Conservation (phyloP, 2,113 vertebrate genomes). For the Taxidea taxus region DNA sequence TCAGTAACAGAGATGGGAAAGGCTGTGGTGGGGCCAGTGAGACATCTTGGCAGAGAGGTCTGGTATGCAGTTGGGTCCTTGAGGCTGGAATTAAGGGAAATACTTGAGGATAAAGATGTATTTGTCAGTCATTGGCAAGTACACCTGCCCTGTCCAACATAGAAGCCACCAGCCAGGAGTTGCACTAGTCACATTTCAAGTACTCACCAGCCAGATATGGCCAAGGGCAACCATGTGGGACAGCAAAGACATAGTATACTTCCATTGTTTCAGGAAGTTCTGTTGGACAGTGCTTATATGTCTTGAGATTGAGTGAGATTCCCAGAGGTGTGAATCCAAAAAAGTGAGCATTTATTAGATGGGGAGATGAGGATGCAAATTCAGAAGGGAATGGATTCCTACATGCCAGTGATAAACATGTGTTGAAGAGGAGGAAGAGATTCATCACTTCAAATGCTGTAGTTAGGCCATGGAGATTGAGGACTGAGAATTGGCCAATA, state of each 20-base stretch:
- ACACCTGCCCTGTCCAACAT: neutral
- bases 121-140: neutral
- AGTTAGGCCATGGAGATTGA: neutral
- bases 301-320: neutral
- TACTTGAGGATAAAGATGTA: neutral
- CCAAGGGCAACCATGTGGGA: neutral
- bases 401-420: neutral
- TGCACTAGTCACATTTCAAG: neutral
- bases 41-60: neutral
- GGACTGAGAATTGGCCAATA: neutral
- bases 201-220: neutral
- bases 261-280: neutral
- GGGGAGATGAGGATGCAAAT: neutral
- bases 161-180: neutral
- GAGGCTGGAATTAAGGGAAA: neutral
- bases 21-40: neutral
- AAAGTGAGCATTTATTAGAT: neutral
- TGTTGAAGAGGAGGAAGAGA: neutral
- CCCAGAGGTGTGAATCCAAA: neutral
- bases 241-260: neutral
- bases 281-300: neutral
- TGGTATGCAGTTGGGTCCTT: neutral
- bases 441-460: neutral
- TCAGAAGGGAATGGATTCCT: neutral
- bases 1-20: neutral